Evolutionary conservation across 2,113 vertebrate genomes (phyloP), one percentile per base, ranked within the genome.

Genomic region (Xenopus laevis): DNA sequence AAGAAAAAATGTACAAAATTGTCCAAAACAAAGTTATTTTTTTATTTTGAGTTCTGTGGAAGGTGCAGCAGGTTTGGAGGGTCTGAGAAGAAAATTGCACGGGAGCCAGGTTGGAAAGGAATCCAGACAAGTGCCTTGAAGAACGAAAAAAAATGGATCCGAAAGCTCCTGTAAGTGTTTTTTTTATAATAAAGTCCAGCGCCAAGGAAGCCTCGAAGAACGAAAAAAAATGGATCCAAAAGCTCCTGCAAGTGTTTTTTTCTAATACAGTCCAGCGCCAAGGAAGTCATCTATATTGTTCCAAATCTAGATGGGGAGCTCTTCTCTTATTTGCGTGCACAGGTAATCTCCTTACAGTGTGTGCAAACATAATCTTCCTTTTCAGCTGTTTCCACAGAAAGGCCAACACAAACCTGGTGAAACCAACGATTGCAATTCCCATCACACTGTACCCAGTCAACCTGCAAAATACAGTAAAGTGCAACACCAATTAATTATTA

Each of bases 361-460:
- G 85, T 78, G 23, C 97, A 99, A 86, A 98, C 86, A 87, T 99
- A 99, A 90, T 99, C 97, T 88, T 99, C 96, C 75, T 96, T 96
- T 87, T 96, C 95, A 0, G 97, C 97, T 88, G 93, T 93, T 81
- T 98, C 94, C 0, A 95, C 87, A 13, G 95, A 95, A 53, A 98
- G 91, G 16, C 97, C 97, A 21, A 98, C 97, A 23, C 97, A 99
- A 74, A 93, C 92, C 81, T 98, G 97, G 82, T 99, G 97, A 80
- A 99, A 99, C 97, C 97, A 99, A 86, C 94, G 95, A 87, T 98
- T 97, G 87, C 97, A 99, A 92, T 94, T 96, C 84, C 97, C 97
- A 0, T 98, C 97, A 2, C 97, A 98, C 89, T 99, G 97, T 84
- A 99, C 97, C 97, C 97, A 98, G 58, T 97, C 88, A 79, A 98